Evolutionary conservation across 2,797 vertebrate species (phyloP), one percentile per base, ranked within the genome.

Genomic region (Tympanoctomys barrerae): DNA sequence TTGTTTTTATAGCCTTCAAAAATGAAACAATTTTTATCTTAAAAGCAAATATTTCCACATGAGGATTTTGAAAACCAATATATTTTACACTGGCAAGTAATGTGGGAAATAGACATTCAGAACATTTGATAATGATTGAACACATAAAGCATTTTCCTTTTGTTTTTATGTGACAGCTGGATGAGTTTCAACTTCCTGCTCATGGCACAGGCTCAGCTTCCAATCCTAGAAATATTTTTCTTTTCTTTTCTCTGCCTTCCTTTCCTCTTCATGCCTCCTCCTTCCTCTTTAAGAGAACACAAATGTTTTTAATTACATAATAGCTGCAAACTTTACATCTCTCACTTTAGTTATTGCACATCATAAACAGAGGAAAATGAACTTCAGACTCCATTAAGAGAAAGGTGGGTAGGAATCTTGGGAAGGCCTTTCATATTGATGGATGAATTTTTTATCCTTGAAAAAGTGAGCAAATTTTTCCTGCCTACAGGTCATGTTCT

Each of bases 271-370:
- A 93, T 87, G 84, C 73, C 81, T 95, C 77, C 66, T 88, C 79
- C 87, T 94, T 92, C 83, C 73, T 95, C 71, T 82, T 81, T 83
- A 83, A 91, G 82, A 96, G 97, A 91, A 97, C 79, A 96, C 97
- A 96, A 97, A 97, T 97, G 98, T 97, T 98, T 98, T 92, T 95
- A 92, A 98, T 98, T 98, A 98, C 87, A 96, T 96, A 97, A 97
- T 97, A 97, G 94, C 96, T 97, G 96, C 96, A 98, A 98, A 98
- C 93, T 97, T 98, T 97, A 97, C 97, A 96, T 96, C 96, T 97
- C 94, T 79, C 94, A 85, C 71, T 97, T 95, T 94, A 95, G 22
- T 85, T 94, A 95, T 95, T 94, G 96, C 95, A 96, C 94, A 82
- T 95, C 97, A 95, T 98, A 97, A 97, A 98, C 84, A 89, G 87